Evolutionary conservation across 2,113 vertebrate genomes (phyloP).

Genomic region (Pygoscelis adeliae): DNA sequence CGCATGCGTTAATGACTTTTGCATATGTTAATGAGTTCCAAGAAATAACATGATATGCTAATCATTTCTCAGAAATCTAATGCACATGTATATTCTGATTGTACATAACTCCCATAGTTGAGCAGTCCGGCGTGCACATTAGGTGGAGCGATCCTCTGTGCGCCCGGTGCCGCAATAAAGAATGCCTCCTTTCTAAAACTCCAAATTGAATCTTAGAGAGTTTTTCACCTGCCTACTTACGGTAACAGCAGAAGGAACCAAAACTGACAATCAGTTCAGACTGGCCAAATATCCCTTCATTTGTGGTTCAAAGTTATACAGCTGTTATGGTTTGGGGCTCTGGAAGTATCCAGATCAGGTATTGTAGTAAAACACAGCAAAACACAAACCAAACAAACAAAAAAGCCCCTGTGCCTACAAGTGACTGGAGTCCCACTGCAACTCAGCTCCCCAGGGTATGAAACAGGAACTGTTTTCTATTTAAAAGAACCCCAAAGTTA

Average conservation of each 20-base stretch:
- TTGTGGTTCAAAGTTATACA: not conserved
- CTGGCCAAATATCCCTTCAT: not conserved
- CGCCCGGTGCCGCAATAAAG: too few relatives aligned
- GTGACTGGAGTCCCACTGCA: not conserved
- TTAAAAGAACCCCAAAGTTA: not conserved
- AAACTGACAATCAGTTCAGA: not conserved
- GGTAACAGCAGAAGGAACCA: not conserved
- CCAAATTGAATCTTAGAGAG: too few relatives aligned
- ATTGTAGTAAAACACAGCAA: not conserved
- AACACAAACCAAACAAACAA: not conserved
- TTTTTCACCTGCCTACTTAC: too few relatives aligned
- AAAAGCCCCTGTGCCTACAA: not conserved
- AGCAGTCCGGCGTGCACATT: too few relatives aligned
- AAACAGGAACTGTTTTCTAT: not conserved
- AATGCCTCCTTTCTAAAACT: too few relatives aligned
- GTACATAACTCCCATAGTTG: too few relatives aligned
- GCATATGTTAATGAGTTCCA: too few relatives aligned
- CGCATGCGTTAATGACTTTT: too few relatives aligned
- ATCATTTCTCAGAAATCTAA: too few relatives aligned
- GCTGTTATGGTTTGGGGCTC: not conserved
- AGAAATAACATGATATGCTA: too few relatives aligned
- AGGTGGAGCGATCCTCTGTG: too few relatives aligned
- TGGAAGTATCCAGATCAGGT: not conserved
- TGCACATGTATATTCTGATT: too few relatives aligned
- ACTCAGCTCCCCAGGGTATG: rapidly evolving